Percentiles rank a stretch among this genome's conserved stretches.
Evolutionary conservation across 92 coral and sea anemone genomes (phyloP).

Genomic region (Diadumene lineata): DNA sequence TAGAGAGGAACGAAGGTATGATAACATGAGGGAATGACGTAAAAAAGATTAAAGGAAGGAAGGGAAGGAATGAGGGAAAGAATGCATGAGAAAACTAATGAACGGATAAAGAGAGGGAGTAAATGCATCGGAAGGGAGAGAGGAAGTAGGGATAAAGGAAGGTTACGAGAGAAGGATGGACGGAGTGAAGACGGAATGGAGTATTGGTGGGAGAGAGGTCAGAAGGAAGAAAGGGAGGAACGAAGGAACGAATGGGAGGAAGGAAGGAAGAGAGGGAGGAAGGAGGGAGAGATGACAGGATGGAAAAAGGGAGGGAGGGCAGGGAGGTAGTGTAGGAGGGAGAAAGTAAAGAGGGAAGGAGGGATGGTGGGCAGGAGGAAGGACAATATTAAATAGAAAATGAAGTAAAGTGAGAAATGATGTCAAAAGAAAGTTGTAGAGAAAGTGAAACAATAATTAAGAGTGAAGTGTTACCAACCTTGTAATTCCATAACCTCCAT

Average conservation of each 20-base stretch:
- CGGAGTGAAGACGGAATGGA: neutral
- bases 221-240: neutral
- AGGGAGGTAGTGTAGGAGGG: neutral
- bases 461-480: too few relatives aligned
- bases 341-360: neutral
- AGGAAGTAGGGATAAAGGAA: neutral
- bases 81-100: neutral
- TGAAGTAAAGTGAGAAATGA: neutral
- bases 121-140: neutral
- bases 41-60: too few relatives aligned
- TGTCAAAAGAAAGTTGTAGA: neutral
- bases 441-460: too few relatives aligned
- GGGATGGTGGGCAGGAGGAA: neutral
- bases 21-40: neutral
- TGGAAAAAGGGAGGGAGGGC: neutral
- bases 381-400: neutral
- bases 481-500: constrained; percentile 96
- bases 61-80: neutral
- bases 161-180: neutral
- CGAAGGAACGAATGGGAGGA: neutral
- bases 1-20: neutral
- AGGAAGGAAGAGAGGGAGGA: neutral
- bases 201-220: neutral
- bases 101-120: too few relatives aligned
- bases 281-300: neutral